Evolutionary conservation across 2,113 vertebrate species (phyloP), one percentile per base, ranked within the genome.

Genomic region (Channa argus): DNA sequence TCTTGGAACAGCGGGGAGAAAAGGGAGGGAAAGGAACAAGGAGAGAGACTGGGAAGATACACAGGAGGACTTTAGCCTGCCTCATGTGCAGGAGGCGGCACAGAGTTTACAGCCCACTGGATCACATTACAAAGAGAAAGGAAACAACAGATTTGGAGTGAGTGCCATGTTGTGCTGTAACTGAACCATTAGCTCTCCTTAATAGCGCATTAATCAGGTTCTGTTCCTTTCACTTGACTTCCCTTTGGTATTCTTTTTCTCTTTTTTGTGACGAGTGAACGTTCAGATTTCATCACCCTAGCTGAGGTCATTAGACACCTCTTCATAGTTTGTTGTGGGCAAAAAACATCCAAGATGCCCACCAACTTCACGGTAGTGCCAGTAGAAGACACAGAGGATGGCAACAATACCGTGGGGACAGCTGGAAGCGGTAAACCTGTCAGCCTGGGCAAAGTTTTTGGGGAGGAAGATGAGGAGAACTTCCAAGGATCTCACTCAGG

Each of bases 321-420:
- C 68, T 37, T 56, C 34, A 52, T 43, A 54, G 38, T 37, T 46
- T 79, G 7, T 64, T 65, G 62, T 1, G 41, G 54, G 64, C 45
- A 44, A n/a, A 4, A 11, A 56, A 50, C 44, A 72, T 12, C n/a
- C 74, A 83, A 83, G 53, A 93, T 93, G 92, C 92, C 92, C 61
- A 93, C 63, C 24, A 92, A 86, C 83, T 93, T 93, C 83, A 93
- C 92, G 1, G 90, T 93, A 10, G 92, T 93, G 43, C 90, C 89
- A 1, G 92, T 93, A 66, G 87, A 89, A 13, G 91, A 92, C 67
- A 73, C 44, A 5, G 83, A 79, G 6, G 84, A 65, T 1, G 58
- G 39, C 41, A 34, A 67, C 64, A 76, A 46, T 49, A 56, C 58
- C 1, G 39, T 10, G 0, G 46, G 46, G 8, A 56, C 67, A 39